Evolutionary conservation across 2,888 invertebrate genomes (phyloP), one percentile per base, ranked within the genome.

Genomic region (Venustoraphidia nigricollis): DNA sequence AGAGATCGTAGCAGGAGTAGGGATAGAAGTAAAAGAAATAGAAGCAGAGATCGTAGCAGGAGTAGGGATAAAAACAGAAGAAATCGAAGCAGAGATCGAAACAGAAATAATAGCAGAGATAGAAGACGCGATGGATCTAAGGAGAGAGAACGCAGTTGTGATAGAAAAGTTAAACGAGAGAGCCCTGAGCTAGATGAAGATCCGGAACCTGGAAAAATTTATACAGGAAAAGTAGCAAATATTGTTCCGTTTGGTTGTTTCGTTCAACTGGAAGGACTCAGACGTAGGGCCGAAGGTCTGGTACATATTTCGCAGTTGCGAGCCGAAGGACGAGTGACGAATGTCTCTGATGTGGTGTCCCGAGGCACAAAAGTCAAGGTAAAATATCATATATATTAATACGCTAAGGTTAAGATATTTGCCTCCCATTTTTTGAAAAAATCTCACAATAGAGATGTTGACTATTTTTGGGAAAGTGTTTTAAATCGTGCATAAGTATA

Each of bases 181-280:
- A 76, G 69, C 56, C 74, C 73, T 36, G 73, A 74, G 49, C 10
- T 52, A 9, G 37, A 45, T 34, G 66, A 70, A 49, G 71, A 71
- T 54, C 87, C 87, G 1, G 81, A 85, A 55, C 73, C 83, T 4
- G 87, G 86, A 0, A 85, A 84, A 77, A 91, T 98, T 55, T 97
- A 95, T 63, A 77, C 77, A 53, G 98, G 95, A 0, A 86, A 90
- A 66, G 92, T 98, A 0, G 90, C 92, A 1, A 96, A 92, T 59
- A 88, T 96, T 54, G 93, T 95, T 46, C 85, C 89, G n/a, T 99
- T 97, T 68, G 98, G 98, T 1, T 96, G 96, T 63, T 98, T 98
- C 66, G 92, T 96, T 0, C 93, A 95, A 67, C 71, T 98, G 17
- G 92, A 95, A 60, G 94, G 95, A 0, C 70, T 98, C 44, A 76